phyloP scores from a whole-genome alignment of 2,113 vertebrate species.

The Hippocampus barbouri region DNA sequence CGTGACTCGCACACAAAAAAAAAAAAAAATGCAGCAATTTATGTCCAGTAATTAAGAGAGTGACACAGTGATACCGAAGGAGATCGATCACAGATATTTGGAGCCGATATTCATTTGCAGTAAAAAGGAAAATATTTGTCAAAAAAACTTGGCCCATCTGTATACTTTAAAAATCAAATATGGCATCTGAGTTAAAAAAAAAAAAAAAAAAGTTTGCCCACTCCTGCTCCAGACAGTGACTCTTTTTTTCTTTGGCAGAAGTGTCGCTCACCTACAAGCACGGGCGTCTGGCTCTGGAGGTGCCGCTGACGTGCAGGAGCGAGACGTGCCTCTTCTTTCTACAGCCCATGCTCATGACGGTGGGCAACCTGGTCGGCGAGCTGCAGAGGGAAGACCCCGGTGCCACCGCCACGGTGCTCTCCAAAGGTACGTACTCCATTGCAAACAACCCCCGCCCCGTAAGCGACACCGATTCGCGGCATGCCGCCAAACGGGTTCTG shows the following conservation, averaged over 20 bases:
- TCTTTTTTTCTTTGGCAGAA: slow-evolving; percentile 56
- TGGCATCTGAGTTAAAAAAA: too few relatives aligned
- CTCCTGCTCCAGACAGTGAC: neutral
- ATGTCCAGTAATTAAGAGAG: too few relatives aligned
- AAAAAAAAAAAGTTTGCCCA: too few relatives aligned
- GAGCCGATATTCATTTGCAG: too few relatives aligned
- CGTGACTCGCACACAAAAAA: too few relatives aligned
- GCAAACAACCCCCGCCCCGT: neutral
- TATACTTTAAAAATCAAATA: neutral
- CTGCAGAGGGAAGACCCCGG: slow-evolving; percentile 83
- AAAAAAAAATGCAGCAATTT: too few relatives aligned
- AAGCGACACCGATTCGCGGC: neutral
- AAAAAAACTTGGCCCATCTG: neutral
- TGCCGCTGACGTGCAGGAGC: slow-evolving; percentile 81
- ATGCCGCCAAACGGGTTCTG: neutral
- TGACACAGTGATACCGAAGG: too few relatives aligned
- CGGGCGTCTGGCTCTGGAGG: slow-evolving; percentile 81
- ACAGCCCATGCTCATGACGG: slow-evolving; percentile 78
- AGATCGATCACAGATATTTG: too few relatives aligned
- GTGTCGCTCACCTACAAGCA: slow-evolving; percentile 78
- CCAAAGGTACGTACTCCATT: slow-evolving; percentile 66
- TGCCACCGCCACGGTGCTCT: slow-evolving; percentile 66
- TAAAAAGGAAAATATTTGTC: too few relatives aligned
- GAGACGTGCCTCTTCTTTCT: slow-evolving; percentile 86
- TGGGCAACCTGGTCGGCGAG: slow-evolving; percentile 79